A percentile compares a stretch with the other conserved stretches of the same genome.
These are phyloP conservation scores for Oenanthe melanoleuca DNA, from an alignment of 2,113 vertebrate species.

Conservation along the genomic window DNA sequence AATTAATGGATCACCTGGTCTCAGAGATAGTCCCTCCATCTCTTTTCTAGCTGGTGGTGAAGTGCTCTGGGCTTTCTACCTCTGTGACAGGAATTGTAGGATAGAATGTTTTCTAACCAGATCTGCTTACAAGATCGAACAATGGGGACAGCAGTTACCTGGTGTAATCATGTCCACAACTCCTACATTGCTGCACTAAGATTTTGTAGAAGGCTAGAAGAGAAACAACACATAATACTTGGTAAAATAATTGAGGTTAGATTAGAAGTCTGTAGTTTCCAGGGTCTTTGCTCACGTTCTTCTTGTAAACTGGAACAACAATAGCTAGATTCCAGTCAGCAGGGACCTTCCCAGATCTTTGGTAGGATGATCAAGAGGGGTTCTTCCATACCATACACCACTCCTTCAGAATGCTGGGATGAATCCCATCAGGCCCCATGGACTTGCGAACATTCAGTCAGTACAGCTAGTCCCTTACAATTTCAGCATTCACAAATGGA, in stretches of 20 bases:
- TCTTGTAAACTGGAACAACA: not conserved
- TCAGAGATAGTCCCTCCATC: fast-evolving
- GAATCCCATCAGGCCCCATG: not conserved
- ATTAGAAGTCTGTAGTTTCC: not conserved
- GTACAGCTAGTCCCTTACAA: not conserved
- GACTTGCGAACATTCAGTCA: not conserved
- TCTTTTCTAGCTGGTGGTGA: not conserved
- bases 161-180: not conserved
- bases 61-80: not conserved
- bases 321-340: not conserved
- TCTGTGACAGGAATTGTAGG: not conserved
- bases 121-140: not conserved
- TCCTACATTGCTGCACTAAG: not conserved
- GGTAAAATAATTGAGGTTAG: not conserved
- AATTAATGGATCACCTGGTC: not conserved
- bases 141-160: not conserved
- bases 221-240: not conserved
- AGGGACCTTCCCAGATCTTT: not conserved
- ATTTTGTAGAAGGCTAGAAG: not conserved
- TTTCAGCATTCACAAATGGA: not conserved
- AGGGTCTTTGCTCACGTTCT: not conserved
- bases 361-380: not conserved
- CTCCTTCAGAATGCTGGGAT: not conserved
- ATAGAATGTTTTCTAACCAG: not conserved
- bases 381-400: not conserved